Conservation (phyloP, 2,113 vertebrate species). For the Gulo gulo region DNA sequence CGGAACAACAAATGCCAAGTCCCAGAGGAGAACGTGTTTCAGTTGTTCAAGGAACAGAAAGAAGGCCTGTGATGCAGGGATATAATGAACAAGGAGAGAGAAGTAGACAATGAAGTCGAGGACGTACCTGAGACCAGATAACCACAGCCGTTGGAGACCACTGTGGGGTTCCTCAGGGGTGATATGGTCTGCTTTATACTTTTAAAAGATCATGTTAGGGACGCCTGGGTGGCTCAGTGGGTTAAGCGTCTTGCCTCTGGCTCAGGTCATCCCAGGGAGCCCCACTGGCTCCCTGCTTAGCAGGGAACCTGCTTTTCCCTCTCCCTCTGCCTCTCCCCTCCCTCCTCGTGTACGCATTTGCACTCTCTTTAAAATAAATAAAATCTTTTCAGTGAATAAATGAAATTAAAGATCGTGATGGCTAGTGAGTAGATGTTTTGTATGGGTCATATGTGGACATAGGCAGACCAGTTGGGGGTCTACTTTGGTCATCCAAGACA, state of each 20-base stretch:
- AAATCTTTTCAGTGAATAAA: neutral
- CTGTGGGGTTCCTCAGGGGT: neutral
- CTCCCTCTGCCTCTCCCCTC: neutral
- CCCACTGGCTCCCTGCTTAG: neutral
- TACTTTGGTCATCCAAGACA: neutral
- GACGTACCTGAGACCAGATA: neutral
- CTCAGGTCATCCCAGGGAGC: neutral
- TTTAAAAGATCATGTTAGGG: neutral
- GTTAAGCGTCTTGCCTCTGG: neutral
- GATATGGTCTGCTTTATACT: neutral
- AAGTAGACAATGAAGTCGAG: neutral
- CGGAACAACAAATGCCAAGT: neutral
- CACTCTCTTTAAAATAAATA: neutral
- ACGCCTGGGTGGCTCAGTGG: neutral
- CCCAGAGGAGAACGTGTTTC: neutral
- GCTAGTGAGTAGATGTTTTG: neutral
- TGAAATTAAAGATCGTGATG: neutral
- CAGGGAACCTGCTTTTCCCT: neutral
- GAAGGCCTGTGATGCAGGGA: neutral
- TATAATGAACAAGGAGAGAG: neutral
- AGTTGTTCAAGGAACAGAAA: neutral
- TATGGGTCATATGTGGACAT: neutral
- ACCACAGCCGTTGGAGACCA: neutral
- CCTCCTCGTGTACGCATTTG: neutral
- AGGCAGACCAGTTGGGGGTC: neutral